Evolutionary conservation across 92 coral and sea anemone genomes (phyloP), one percentile per base, ranked within the genome.

Genomic region (Plumapathes pennacea): DNA sequence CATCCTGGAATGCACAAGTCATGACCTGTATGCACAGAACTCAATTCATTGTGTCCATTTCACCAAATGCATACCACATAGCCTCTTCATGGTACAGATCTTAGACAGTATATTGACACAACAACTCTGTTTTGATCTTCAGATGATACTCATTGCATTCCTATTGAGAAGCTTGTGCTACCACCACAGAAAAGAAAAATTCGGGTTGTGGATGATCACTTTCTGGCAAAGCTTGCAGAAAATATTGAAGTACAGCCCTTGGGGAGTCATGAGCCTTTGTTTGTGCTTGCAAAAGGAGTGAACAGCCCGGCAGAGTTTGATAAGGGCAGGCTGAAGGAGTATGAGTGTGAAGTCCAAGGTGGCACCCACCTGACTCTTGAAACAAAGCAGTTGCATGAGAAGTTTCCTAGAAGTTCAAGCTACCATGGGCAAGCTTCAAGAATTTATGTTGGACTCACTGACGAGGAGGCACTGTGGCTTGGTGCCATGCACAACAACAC

Each of bases 401-500:
- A 75, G 38, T 47, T 46, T 25, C 83, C 69, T 0, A 36, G 14
- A 1, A 56, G 33, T 19, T 9, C 51, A 5, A 37, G 23, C 5
- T 72, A 29, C 46, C 3, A 1, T 21, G 79, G 79, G 4, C 26
- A 63, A 28, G 46, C 50, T 32, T 56, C 57, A 25, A 61, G 72
- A 12, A 49, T 72, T 48, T 72, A 49, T 21, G 47, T 58, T 60
- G 63, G 79, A 13, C 29, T 82, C 25, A 14, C 25, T 0, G 66
- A 81, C 46, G 88, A 74, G 34, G 83, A 81, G 37, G 78, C 88
- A n/a, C 53, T 24, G 26, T 82, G 69, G 63, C 37, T 82, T 9
- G 84, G 70, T 23, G 78, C 74, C 13, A 55, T 50, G 49, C 89
- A 82, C 59, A 78, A 70, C 41, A 55, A 46, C 25, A 67, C 78